Conservation (phyloP, 2,113 vertebrate species). For the cattle (Bos taurus) region DNA sequence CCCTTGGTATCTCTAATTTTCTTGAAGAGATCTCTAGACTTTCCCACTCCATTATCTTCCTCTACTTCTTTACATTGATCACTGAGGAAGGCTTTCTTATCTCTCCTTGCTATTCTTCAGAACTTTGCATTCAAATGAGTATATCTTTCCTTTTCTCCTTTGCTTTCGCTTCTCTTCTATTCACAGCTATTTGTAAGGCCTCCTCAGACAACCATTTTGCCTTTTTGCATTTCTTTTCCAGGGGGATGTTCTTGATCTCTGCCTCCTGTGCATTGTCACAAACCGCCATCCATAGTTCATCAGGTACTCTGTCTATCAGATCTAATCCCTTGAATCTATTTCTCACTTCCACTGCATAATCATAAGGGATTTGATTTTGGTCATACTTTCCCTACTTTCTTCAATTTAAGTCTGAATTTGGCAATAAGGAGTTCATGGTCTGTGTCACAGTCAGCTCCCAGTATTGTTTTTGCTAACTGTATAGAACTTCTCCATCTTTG, state of each 20-base stretch:
- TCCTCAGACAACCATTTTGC: background rate
- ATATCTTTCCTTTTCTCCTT: background rate
- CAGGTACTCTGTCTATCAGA: background rate
- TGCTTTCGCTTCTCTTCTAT: background rate
- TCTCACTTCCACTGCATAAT: background rate
- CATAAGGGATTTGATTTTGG: background rate
- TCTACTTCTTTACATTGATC: background rate
- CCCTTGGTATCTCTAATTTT: background rate
- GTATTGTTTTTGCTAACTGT: background rate
- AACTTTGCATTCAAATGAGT: background rate
- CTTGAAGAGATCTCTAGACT: background rate
- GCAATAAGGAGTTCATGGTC: background rate
- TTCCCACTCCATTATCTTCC: background rate
- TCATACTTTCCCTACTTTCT: background rate
- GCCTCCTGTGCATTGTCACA: background rate
- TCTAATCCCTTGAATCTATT: background rate
- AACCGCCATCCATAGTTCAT: background rate
- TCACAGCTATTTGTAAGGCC: background rate
- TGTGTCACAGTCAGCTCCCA: background rate
- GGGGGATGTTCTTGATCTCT: background rate
- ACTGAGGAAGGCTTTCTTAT: background rate
- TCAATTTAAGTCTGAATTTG: background rate
- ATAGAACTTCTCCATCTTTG: background rate
- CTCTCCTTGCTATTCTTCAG: background rate
- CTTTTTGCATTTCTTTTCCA: background rate